Percentiles rank a stretch among this genome's conserved stretches.
Evolutionary conservation across 37 sponge, comb jelly and placozoan genomes (phyloP).

Genomic region (Mnemiopsis leidyi): DNA sequence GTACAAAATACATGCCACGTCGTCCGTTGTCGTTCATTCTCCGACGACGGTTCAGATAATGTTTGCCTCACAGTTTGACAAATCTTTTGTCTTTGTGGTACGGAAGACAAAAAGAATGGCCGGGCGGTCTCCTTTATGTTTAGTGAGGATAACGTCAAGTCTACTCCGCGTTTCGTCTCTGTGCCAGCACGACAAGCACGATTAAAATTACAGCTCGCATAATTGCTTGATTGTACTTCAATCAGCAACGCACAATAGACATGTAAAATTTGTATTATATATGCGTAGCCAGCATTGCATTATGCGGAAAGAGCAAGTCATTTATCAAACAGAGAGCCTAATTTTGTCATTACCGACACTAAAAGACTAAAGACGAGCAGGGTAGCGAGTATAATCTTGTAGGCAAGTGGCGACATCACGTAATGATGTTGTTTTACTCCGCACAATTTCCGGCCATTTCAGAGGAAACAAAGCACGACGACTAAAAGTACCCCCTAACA

Average conservation of each 20-base stretch:
- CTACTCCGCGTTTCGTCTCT: not conserved
- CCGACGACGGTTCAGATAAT: not conserved
- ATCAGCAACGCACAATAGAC: not conserved
- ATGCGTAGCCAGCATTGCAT: not conserved
- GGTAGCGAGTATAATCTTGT: not conserved
- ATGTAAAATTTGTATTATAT: not conserved
- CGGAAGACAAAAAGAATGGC: not conserved
- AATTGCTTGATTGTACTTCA: not conserved
- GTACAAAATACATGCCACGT: not conserved
- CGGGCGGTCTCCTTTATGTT: not conserved
- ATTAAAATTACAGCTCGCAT: not conserved
- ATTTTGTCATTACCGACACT: not conserved
- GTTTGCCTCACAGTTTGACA: not conserved
- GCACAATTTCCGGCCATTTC: not conserved
- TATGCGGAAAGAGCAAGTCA: not conserved
- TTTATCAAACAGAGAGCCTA: not conserved
- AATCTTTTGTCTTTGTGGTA: not conserved
- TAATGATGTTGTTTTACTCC: not conserved
- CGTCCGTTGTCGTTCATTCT: not conserved
- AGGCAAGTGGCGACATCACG: not conserved
- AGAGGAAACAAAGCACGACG: not conserved
- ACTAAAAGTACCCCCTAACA: too few relatives aligned
- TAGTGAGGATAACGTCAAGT: not conserved
- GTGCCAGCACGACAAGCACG: not conserved
- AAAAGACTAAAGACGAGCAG: not conserved